Evolutionary conservation across 2,888 invertebrate species (phyloP).

Genomic region (Lepidocyrtinus sp.): DNA sequence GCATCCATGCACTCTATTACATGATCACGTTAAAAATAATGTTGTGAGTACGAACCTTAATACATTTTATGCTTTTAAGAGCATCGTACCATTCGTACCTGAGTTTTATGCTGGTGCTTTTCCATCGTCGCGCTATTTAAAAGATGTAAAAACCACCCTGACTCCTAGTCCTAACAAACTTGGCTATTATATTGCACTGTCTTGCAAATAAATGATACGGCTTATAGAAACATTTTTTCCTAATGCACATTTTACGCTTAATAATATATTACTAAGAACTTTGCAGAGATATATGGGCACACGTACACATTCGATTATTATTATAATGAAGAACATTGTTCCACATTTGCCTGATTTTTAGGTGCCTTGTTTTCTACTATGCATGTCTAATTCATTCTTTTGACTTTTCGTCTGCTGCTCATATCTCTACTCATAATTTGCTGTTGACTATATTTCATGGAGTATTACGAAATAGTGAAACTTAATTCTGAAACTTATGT

Average conservation of each 20-base stretch:
- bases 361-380: slow-evolving; percentile 29
- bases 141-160: neutral
- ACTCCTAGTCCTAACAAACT: neutral
- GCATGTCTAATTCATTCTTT: slow-evolving; percentile 35
- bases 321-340: neutral
- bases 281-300: neutral
- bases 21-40: neutral
- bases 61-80: neutral
- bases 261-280: neutral
- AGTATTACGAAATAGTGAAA: neutral
- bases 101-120: neutral
- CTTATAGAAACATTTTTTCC: neutral
- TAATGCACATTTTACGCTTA: neutral
- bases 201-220: neutral
- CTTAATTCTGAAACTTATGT: neutral
- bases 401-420: slow-evolving; percentile 19
- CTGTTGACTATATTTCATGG: slow-evolving; percentile 23
- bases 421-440: too few relatives aligned
- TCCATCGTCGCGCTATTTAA: neutral
- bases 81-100: neutral
- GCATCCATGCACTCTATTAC: neutral
- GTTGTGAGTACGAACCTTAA: neutral
- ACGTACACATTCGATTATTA: neutral
- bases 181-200: neutral
- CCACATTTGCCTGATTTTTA: neutral